phyloP scores from a whole-genome alignment of 1,140 invertebrate genomes.

The Pararge aegeria region DNA sequence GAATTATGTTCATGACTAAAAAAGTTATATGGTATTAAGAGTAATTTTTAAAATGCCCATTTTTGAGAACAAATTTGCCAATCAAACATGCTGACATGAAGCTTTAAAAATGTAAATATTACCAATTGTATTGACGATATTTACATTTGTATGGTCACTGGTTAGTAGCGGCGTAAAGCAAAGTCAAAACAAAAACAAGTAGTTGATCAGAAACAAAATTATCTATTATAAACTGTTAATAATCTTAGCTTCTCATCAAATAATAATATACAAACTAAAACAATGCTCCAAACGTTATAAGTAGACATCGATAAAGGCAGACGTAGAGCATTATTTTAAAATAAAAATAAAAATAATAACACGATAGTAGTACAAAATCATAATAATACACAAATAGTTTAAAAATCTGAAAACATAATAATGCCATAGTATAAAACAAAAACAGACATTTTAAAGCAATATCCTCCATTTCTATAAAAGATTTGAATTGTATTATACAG shows the following conservation, averaged over 20 bases:
- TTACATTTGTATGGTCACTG: conserved; percentile 45
- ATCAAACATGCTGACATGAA: conserved; percentile 46
- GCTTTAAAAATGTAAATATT: conserved; percentile 44
- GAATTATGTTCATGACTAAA: conserved; percentile 32
- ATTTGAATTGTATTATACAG: conserved; percentile 18
- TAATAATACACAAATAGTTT: conserved; percentile 2
- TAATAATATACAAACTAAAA: conserved; percentile 23
- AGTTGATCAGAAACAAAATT: conserved; percentile 12
- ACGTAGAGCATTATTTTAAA: conserved; percentile 17
- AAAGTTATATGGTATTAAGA: background rate
- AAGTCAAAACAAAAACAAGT: conserved; percentile 20
- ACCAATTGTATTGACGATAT: conserved; percentile 46
- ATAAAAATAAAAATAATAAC: conserved; percentile 13
- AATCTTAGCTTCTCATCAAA: background rate
- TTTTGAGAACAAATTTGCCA: conserved; percentile 43
- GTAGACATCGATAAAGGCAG: conserved; percentile 2
- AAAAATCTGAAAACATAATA: conserved; percentile 35
- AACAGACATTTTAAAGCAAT: conserved; percentile 67
- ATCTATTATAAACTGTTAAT: background rate
- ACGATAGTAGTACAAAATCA: background rate
- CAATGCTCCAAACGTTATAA: conserved; percentile 19
- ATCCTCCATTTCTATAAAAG: conserved; percentile 73
- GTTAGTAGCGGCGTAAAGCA: conserved; percentile 49
- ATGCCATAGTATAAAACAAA: conserved; percentile 44
- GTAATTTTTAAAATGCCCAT: conserved; percentile 70